phyloP scores from a whole-genome alignment of 2,888 invertebrate species.

The Morpho deidamia region DNA sequence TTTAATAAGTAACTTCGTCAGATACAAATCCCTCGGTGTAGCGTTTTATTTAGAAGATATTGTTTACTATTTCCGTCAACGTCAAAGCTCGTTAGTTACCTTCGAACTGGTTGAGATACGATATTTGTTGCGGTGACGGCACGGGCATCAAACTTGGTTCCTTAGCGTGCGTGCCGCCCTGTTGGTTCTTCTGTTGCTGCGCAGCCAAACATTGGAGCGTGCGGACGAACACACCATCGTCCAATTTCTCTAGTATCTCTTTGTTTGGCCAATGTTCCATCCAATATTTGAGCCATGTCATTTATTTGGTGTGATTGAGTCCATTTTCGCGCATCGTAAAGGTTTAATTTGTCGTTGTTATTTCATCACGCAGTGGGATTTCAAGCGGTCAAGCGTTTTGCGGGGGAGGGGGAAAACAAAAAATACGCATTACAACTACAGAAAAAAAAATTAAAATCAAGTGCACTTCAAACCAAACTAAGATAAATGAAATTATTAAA shows the following conservation, averaged over 20 bases:
- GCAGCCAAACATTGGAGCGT: slow-evolving; percentile 75
- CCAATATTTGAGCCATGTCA: slow-evolving; percentile 25
- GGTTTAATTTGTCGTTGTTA: slow-evolving; percentile 49
- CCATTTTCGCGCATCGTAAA: slow-evolving; percentile 30
- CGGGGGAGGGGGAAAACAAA: slow-evolving; percentile 71
- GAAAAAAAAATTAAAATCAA: slow-evolving; percentile 54
- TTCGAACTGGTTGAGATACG: slow-evolving; percentile 96
- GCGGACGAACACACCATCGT: slow-evolving; percentile 76
- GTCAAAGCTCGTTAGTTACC: slow-evolving; percentile 64
- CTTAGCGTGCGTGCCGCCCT: slow-evolving; percentile 75
- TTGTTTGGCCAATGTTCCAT: slow-evolving; percentile 44
- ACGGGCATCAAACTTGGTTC: slow-evolving; percentile 96
- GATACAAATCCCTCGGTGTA: not conserved
- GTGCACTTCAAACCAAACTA: slow-evolving; percentile 33
- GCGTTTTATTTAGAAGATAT: too few species aligned
- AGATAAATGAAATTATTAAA: slow-evolving; percentile 22
- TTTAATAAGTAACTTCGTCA: too few species aligned
- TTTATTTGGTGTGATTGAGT: slow-evolving; percentile 17
- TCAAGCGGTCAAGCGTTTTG: slow-evolving; percentile 75
- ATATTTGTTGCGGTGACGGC: slow-evolving; percentile 97
- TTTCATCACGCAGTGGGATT: slow-evolving; percentile 70
- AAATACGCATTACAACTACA: slow-evolving; percentile 78
- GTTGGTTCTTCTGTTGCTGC: slow-evolving; percentile 72
- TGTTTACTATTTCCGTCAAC: slow-evolving; percentile 36
- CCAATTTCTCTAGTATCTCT: slow-evolving; percentile 74